These are phyloP conservation scores for Hypocryptadius cinnamomeus DNA, from an alignment of 2,113 vertebrate genomes.

Conservation along the genomic window DNA sequence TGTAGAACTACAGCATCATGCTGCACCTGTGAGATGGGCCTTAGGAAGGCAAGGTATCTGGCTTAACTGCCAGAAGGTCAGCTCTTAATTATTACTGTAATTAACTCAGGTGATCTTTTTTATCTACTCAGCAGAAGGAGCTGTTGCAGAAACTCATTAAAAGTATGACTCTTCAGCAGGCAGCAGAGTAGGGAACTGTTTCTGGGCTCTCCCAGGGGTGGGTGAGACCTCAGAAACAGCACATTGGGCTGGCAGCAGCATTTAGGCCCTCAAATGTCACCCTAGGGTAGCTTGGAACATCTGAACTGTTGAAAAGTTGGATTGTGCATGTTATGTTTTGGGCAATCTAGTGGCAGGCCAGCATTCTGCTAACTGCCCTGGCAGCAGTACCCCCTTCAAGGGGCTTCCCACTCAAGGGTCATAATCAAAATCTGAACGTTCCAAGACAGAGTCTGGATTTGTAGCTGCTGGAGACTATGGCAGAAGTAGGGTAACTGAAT, in stretches of 20 bases:
- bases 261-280: not conserved
- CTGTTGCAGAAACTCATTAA: not conserved
- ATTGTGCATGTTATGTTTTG: not conserved
- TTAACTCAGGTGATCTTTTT: not conserved
- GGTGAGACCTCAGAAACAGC: not conserved
- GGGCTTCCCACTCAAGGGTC: not conserved
- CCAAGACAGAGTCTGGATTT: not conserved
- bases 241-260: accelerated
- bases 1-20: not conserved
- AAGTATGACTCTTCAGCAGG: not conserved
- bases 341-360: too few species aligned
- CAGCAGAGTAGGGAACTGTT: not conserved
- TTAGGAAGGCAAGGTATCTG: not conserved
- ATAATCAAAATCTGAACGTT: not conserved
- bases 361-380: not conserved
- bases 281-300: not conserved
- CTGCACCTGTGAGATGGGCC: not conserved
- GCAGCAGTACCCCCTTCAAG: not conserved
- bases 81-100: not conserved
- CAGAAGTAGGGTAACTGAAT: not conserved
- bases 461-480: not conserved
- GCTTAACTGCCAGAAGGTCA: not conserved
- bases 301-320: not conserved
- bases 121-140: not conserved
- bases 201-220: not conserved